phyloP scores from a whole-genome alignment of 2,113 vertebrate genomes.

The Chroicocephalus ridibundus region DNA sequence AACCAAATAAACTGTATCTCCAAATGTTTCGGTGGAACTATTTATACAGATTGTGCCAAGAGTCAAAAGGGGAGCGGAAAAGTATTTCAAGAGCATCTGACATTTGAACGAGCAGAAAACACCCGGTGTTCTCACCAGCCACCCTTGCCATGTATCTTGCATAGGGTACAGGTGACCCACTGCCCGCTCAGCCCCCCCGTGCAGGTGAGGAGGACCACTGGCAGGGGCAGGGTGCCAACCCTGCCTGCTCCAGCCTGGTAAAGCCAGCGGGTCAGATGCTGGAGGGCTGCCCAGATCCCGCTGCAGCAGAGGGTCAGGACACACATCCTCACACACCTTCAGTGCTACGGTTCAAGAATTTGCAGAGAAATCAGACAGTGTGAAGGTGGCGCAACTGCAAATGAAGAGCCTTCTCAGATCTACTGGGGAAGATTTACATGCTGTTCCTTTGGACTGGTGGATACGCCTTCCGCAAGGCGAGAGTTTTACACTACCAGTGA shows the following conservation, averaged over 20 bases:
- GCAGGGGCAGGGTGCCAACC: not conserved
- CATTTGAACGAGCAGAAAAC: not conserved
- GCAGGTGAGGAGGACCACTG: not conserved
- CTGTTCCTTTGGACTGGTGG: not conserved
- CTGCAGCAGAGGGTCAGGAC: fast-evolving
- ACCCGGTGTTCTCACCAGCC: not conserved
- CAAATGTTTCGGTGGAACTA: not conserved
- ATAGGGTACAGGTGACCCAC: not conserved
- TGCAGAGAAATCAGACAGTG: not conserved
- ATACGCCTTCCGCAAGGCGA: fast-evolving
- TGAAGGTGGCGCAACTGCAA: not conserved
- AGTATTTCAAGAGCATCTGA: not conserved
- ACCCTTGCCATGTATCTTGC: not conserved
- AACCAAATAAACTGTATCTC: not conserved
- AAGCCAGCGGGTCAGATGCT: not conserved
- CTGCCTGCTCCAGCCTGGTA: not conserved
- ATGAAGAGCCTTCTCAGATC: not conserved
- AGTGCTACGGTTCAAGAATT: not conserved
- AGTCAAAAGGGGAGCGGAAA: not conserved
- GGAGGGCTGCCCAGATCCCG: not conserved
- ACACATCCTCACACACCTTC: not conserved
- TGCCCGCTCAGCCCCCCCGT: fast-evolving
- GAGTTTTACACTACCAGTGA: not conserved
- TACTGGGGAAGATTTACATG: fast-evolving
- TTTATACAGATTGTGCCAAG: not conserved